Percentiles rank a stretch among this genome's conserved stretches.
Evolutionary conservation across 2,888 invertebrate species (phyloP).

Genomic region (Frankliniella intonsa): DNA sequence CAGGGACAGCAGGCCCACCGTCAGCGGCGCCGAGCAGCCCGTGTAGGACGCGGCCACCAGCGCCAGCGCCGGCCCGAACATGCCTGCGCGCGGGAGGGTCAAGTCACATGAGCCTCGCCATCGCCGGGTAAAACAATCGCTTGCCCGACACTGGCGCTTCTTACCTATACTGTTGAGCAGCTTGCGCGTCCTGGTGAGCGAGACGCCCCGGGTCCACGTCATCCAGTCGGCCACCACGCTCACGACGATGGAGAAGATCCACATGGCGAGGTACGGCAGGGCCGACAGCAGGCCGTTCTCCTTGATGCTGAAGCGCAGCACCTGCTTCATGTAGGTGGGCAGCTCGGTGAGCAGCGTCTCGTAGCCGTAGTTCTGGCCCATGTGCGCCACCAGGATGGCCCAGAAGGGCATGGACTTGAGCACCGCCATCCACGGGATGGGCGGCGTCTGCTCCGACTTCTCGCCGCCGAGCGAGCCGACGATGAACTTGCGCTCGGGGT

Average conservation of each 20-base stretch:
- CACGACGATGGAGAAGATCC: slow-evolving; percentile 41
- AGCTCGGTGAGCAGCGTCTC: slow-evolving; percentile 42
- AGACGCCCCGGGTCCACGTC: slow-evolving; percentile 38
- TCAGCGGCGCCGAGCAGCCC: slow-evolving; percentile 42
- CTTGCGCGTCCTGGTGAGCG: slow-evolving; percentile 40
- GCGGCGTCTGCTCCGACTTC: slow-evolving; percentile 32
- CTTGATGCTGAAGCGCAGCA: slow-evolving; percentile 41
- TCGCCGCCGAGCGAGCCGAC: slow-evolving; percentile 36
- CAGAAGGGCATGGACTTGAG: slow-evolving; percentile 44
- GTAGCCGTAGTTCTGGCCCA: slow-evolving; percentile 43
- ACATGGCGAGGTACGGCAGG: slow-evolving; percentile 44
- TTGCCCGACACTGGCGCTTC: not conserved
- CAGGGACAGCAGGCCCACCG: slow-evolving; percentile 42
- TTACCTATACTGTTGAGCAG: slow-evolving; percentile 40
- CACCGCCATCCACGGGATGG: slow-evolving; percentile 44
- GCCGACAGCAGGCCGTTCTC: slow-evolving; percentile 45
- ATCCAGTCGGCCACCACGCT: slow-evolving; percentile 42
- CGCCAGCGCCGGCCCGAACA: slow-evolving; percentile 41
- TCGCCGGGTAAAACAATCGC: too few relatives aligned
- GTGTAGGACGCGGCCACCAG: slow-evolving; percentile 43
- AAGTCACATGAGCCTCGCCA: too few relatives aligned
- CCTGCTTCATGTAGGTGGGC: slow-evolving; percentile 42
- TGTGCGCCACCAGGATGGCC: slow-evolving; percentile 43
- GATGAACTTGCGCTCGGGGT: slow-evolving; percentile 40
- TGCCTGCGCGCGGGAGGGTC: slow-evolving; percentile 35